These are phyloP conservation scores for Valencia hispanica DNA, from an alignment of 2,797 vertebrate species.

Conservation along the genomic window DNA sequence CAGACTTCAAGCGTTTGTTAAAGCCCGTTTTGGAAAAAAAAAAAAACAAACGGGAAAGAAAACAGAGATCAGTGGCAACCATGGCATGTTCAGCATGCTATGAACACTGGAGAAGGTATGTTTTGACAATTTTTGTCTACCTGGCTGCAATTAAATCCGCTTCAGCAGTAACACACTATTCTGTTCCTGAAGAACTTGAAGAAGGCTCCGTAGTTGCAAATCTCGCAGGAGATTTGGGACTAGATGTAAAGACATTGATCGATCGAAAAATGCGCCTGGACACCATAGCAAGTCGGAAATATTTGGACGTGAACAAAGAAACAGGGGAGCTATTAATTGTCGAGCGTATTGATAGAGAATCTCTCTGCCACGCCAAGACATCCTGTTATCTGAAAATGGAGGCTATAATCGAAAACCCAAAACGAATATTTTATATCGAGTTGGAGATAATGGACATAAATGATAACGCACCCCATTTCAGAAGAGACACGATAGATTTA, in stretches of 20 bases:
- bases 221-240: conserved; percentile 68
- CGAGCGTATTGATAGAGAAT: conserved; percentile 80
- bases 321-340: conserved; percentile 64
- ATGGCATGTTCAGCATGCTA: conserved; percentile 5
- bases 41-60: background rate
- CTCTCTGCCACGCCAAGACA: conserved; percentile 23
- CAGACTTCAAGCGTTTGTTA: background rate
- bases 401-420: conserved; percentile 57
- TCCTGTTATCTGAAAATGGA: conserved; percentile 69
- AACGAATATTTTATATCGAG: conserved; percentile 61
- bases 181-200: conserved; percentile 71
- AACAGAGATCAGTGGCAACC: background rate
- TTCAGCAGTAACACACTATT: conserved; percentile 69
- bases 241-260: conserved; percentile 56
- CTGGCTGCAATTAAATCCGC: background rate
- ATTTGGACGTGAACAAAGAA: conserved; percentile 69
- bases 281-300: conserved; percentile 61
- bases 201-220: conserved; percentile 72
- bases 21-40: background rate
- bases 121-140: conserved; percentile 22
- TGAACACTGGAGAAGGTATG: conserved; percentile 36
- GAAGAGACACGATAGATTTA: conserved; percentile 35
- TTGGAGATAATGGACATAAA: conserved; percentile 79
- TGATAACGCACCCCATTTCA: conserved; percentile 73
- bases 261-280: conserved; percentile 65